phyloP scores from a whole-genome alignment of 2,888 invertebrate species.

The Gari tellinella region DNA sequence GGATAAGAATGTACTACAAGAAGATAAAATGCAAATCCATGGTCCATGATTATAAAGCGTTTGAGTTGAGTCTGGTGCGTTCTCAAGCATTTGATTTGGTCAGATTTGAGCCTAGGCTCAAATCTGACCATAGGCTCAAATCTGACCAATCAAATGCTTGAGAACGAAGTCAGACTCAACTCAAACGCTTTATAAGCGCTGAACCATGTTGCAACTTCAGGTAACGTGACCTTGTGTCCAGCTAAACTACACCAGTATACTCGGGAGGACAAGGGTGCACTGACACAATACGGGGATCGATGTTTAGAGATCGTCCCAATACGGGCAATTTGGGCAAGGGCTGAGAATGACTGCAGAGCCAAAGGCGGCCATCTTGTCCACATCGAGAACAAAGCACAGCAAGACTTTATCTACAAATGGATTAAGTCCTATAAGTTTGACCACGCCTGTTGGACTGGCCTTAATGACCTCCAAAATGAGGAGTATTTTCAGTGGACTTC shows the following conservation, averaged over 20 bases:
- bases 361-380: constrained; percentile 45
- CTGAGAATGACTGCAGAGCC: constrained; percentile 44
- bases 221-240: constrained; percentile 41
- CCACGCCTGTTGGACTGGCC: constrained; percentile 45
- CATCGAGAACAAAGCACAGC: constrained; percentile 11
- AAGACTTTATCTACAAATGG: constrained; percentile 40
- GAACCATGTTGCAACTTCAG: constrained; percentile 3
- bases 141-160: no score
- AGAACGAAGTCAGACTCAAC: no score
- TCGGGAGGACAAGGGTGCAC: constrained; percentile 42
- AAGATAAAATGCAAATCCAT: not conserved
- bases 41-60: not conserved
- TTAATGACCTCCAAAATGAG: constrained; percentile 33
- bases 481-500: constrained; percentile 50
- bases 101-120: not conserved
- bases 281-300: constrained; percentile 48
- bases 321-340: constrained; percentile 43
- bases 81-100: no score
- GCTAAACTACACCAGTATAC: constrained; percentile 47
- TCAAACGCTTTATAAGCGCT: no score
- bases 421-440: constrained; percentile 42
- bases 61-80: no score
- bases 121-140: no score
- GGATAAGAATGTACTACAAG: no score
- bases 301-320: constrained; percentile 57